Evolutionary conservation across 2,888 invertebrate species (phyloP).

Genomic region (Zele albiditarsus): DNA sequence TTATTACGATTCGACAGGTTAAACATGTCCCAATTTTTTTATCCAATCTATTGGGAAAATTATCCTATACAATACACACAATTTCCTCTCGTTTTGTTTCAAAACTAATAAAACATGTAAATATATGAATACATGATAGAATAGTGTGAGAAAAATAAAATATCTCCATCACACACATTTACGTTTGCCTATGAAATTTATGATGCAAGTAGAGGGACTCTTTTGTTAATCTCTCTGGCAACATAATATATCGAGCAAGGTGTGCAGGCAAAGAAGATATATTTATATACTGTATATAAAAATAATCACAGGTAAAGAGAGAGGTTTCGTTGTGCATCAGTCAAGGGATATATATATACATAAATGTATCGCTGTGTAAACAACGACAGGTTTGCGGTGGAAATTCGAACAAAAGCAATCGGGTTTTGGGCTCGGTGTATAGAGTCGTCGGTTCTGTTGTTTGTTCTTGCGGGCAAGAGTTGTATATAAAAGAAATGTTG

Average conservation of each 20-base stretch:
- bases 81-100: background rate
- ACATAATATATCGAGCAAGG: background rate
- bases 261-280: slow-evolving; percentile 25
- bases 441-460: slow-evolving; percentile 22
- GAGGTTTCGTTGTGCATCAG: background rate
- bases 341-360: background rate
- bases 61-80: too few species aligned
- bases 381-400: slow-evolving; percentile 47
- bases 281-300: background rate
- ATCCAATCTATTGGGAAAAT: too few species aligned
- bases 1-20: too few species aligned
- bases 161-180: background rate
- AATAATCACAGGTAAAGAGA: slow-evolving; percentile 39
- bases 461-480: slow-evolving; percentile 39
- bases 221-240: slow-evolving; percentile 9
- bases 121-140: background rate
- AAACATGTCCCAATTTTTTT: too few species aligned
- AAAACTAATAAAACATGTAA: background rate
- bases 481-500: slow-evolving; percentile 6
- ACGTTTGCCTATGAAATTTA: background rate
- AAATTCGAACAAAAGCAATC: slow-evolving; percentile 55
- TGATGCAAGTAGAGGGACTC: background rate
- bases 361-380: slow-evolving; percentile 49
- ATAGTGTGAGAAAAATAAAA: background rate
- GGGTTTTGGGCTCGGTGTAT: slow-evolving; percentile 43